Evolutionary conservation across 2,113 vertebrate genomes (phyloP), one percentile per base, ranked within the genome.

Genomic region (Furnarius figulus): DNA sequence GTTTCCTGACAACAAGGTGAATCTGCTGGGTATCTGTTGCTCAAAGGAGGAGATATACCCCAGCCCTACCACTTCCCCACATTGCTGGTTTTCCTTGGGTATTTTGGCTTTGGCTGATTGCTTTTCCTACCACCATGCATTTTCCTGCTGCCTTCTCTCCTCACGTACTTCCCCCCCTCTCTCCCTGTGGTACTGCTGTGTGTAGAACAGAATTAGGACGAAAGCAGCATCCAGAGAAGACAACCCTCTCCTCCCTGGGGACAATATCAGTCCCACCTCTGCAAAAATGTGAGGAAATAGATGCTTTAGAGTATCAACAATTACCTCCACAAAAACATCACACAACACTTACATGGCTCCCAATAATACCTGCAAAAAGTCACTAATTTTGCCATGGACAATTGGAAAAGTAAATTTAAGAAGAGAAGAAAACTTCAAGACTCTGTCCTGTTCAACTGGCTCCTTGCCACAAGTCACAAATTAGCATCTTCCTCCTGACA

Each of bases 321-420:
- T 3, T 24, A 52, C 27, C 16, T 63, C 40, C 53, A 52, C 2
- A 4, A 70, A 50, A 39, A 3, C 19, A 49, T 8, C 23, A 63
- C 5, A 37, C 16, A 35, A 42, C 12, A 18, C 3, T 37, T 23
- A n/a, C 0, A 42, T 0, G 9, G 58, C 8, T 87, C 18, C 12
- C 9, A 68, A 2, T 6, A 40, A 58, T 20, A 37, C 50, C 8
- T 50, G 40, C 28, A 12, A 88, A 33, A 20, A 63, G 46, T 5
- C 44, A 19, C 6, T 10, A 12, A 53, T 68, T 75, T 62, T 56
- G 13, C 53, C 76, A 74, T 8, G 40, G 7, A 73, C 14, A 62
- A 46, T 1, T 6, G 6, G 22, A 59, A 73, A 93, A 62, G 10
- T 10, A 0, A 23, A 66, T 25, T 61, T 46, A 39, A 61, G 55